Percentiles rank a stretch among this genome's conserved stretches.
phyloP scores from a whole-genome alignment of 2,797 vertebrate species.

The Odontamblyopus rebecca region DNA sequence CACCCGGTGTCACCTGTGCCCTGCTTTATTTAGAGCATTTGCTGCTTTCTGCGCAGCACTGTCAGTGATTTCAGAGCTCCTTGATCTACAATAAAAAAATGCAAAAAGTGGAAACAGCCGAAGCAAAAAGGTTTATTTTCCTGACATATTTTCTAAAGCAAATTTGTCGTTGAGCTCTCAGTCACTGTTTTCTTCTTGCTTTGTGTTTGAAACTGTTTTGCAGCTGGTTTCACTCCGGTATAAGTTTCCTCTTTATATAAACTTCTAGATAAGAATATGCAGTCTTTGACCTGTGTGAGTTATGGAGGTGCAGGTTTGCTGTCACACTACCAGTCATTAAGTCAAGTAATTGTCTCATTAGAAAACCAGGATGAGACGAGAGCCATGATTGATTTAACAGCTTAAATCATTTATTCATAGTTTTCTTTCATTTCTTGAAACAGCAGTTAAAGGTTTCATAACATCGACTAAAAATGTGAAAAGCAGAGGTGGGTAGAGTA shows the following conservation, averaged over 20 bases:
- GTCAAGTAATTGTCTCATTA: not conserved
- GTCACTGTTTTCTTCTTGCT: constrained; percentile 26
- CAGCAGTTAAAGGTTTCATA: no score
- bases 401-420: not conserved
- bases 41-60: constrained; percentile 20
- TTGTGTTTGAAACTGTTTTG: constrained; percentile 19
- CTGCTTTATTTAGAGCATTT: constrained; percentile 37
- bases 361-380: not conserved
- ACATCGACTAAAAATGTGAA: no score
- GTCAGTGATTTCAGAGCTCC: constrained; percentile 25
- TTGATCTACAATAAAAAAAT: constrained; percentile 50
- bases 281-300: not conserved
- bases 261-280: constrained; percentile 17
- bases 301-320: not conserved
- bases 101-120: constrained; percentile 16
- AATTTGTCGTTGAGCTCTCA: constrained; percentile 31
- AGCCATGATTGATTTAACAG: not conserved
- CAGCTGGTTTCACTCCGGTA: constrained; percentile 2
- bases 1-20: constrained; percentile 31
- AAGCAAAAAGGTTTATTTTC: constrained; percentile 22
- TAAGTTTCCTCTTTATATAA: constrained; percentile 26
- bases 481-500: no score
- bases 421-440: no score
- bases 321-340: not conserved
- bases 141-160: constrained; percentile 26